These are phyloP conservation scores for Plebejus argus DNA, from an alignment of 2,888 invertebrate species.

Conservation along the genomic window DNA sequence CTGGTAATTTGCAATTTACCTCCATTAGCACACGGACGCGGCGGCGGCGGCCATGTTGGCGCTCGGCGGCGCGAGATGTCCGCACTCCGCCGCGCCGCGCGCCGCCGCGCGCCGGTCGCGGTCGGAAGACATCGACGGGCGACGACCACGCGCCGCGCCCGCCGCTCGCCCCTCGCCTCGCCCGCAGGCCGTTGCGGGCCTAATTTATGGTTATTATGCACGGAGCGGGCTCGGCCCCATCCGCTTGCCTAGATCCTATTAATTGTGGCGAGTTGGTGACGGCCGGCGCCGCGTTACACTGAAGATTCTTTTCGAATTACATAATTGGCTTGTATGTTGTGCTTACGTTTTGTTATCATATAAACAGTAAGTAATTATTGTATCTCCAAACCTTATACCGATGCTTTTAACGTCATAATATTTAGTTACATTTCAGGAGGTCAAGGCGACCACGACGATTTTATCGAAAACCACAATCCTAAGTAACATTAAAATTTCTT, in stretches of 20 bases:
- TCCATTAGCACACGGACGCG: constrained; percentile 9
- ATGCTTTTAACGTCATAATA: neutral
- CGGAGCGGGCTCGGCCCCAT: constrained; percentile 2
- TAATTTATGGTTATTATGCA: constrained; percentile 16
- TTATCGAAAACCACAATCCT: neutral
- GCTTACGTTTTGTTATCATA: neutral
- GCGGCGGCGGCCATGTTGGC: constrained; percentile 21
- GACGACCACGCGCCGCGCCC: constrained; percentile 33
- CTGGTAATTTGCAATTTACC: constrained; percentile 25
- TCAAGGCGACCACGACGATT: neutral
- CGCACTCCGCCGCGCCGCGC: neutral
- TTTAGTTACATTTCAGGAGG: neutral
- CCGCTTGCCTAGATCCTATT: constrained; percentile 19
- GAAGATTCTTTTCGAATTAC: neutral
- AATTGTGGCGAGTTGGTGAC: constrained; percentile 3
- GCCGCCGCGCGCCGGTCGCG: neutral
- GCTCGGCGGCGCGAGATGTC: constrained; percentile 3
- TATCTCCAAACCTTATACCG: neutral
- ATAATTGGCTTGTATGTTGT: neutral
- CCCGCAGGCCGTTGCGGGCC: neutral
- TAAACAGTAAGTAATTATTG: neutral
- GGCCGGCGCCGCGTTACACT: neutral
- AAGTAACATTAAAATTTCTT: neutral
- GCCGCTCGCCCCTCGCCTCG: neutral
- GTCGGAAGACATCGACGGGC: constrained; percentile 32